Evolutionary conservation across 1,140 invertebrate species (phyloP).

Genomic region (Drosophila melanogaster): DNA sequence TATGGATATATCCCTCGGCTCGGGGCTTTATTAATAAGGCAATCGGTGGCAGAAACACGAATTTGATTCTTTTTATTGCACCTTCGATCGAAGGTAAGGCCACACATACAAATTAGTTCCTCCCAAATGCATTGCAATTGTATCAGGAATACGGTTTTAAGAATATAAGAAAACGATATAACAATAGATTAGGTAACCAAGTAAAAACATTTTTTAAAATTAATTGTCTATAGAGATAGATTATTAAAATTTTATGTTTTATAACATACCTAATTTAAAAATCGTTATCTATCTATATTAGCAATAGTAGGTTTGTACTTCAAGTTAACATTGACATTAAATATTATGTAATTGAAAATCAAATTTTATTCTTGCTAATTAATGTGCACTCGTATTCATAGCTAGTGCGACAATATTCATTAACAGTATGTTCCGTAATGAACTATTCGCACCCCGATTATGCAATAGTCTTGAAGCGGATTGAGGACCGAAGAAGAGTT

Average conservation of each 20-base stretch:
- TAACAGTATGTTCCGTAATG: conserved; percentile 35
- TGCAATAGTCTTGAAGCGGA: conserved; percentile 37
- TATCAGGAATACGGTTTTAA: neutral
- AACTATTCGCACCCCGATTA: conserved; percentile 35
- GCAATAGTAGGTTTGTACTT: no score
- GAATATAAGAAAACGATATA: neutral
- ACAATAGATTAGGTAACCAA: neutral
- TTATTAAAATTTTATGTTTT: no score
- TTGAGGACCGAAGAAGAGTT: conserved; percentile 23
- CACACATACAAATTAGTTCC: conserved; percentile 48
- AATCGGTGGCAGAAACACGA: conserved; percentile 44
- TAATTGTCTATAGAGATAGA: no score
- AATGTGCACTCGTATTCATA: neutral
- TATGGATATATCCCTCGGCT: conserved; percentile 5
- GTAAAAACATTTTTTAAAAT: no score
- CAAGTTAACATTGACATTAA: no score
- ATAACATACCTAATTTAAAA: no score
- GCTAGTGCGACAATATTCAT: conserved; percentile 38
- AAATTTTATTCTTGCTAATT: no score
- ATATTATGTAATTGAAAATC: no score
- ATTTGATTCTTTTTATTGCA: conserved; percentile 67
- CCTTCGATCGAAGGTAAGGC: conserved; percentile 32
- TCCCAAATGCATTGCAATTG: conserved; percentile 8
- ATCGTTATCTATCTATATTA: no score
- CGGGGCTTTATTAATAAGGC: conserved; percentile 45